These are phyloP conservation scores for Panurus biarmicus DNA, from an alignment of 2,113 vertebrate genomes.

Conservation along the genomic window DNA sequence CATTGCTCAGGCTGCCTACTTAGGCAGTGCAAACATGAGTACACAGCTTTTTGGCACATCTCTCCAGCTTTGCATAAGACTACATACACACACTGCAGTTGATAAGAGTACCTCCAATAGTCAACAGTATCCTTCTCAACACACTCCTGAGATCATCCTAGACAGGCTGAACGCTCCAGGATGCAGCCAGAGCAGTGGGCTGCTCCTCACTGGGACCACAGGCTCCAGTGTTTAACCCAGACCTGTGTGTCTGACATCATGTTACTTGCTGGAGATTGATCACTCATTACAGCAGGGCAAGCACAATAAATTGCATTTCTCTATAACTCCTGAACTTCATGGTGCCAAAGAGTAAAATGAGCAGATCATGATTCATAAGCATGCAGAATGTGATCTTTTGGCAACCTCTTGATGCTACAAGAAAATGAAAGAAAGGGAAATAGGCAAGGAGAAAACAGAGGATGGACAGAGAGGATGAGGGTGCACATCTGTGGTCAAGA, in stretches of 20 bases:
- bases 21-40: background rate
- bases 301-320: fast-evolving
- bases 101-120: background rate
- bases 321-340: background rate
- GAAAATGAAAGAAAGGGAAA: background rate
- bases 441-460: background rate
- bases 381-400: background rate
- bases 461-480: background rate
- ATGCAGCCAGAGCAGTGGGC: background rate
- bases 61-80: background rate
- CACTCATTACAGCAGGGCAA: background rate
- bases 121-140: background rate
- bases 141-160: background rate
- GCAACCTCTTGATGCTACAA: background rate
- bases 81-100: background rate
- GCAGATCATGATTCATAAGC: background rate
- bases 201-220: background rate
- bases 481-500: background rate
- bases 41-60: background rate
- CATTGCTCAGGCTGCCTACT: background rate
- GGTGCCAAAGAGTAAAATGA: background rate
- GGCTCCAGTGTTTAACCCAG: background rate
- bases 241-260: fast-evolving
- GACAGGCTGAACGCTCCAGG: background rate
- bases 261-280: background rate